Evolutionary conservation across 2,797 vertebrate species (phyloP), one percentile per base, ranked within the genome.

Genomic region (Falco novaeseelandiae): DNA sequence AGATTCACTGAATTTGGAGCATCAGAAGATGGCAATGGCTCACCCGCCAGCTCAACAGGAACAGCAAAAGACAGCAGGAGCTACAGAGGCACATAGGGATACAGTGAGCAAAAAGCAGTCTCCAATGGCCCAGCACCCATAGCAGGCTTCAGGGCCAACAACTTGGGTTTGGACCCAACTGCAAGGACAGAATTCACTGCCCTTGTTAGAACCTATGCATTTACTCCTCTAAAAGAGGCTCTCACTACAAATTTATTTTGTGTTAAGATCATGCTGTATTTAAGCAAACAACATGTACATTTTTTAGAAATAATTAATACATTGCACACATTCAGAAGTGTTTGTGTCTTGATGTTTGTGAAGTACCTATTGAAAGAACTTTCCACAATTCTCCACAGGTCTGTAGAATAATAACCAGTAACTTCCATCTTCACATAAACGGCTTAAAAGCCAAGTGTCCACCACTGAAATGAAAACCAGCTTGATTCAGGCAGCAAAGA

Each of bases 211-310:
- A 10, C 17, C 9, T 8, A 7, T 8, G 6, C 38, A 40, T 52
- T 36, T 55, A n/a, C 9, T 54, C 26, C 22, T 77, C 22, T 79
- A 30, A 61, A 73, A 78, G 22, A 4, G 20, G 15, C 5, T 57
- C 25, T 58, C 51, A 9, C 7, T 13, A 51, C 46, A 58, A 46
- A 36, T 1, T 8, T 19, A 11, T 21, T 87, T 48, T 49, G 8
- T 30, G 8, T 20, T 77, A 23, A 73, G 14, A 55, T 23, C 14
- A 23, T 0, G 0, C 13, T 1, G 0, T 20, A n/a, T 86, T 69
- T 27, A 59, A 58, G 44, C 22, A 21, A 71, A 38, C 34, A 58
- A 27, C 54, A 40, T 8, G 26, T 8, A 67, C 48, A 36, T 52
- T 32, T 52, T 74, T 59, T 30, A 55, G 51, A 81, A 93, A 72